phyloP scores from a whole-genome alignment of 2,113 vertebrate genomes.

The Catharus bicknelli region DNA sequence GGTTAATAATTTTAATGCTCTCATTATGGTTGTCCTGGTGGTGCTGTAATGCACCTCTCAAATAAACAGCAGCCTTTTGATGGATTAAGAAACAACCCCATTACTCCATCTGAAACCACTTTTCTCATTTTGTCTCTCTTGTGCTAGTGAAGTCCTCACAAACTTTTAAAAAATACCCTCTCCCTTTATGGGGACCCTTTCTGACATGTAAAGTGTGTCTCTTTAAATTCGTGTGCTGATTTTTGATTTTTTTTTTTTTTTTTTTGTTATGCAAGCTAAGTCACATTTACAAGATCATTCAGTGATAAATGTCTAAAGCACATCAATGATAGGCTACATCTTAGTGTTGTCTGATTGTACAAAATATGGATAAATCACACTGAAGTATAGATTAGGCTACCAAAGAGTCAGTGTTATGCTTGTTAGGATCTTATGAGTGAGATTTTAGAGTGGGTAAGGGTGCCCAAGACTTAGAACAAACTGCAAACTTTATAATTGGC shows the following conservation, averaged over 20 bases:
- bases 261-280: neutral
- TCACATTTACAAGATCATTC: neutral
- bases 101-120: neutral
- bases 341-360: neutral
- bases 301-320: neutral
- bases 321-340: neutral
- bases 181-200: neutral
- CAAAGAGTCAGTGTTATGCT: neutral
- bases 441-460: neutral
- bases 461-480: constrained; percentile 12
- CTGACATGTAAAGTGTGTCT: neutral
- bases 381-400: neutral
- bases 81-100: neutral
- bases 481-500: neutral
- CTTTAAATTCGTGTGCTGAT: neutral
- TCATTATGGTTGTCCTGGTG: neutral
- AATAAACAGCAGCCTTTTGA: neutral
- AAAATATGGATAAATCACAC: constrained; percentile 30
- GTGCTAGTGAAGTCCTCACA: rapidly evolving
- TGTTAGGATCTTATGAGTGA: constrained; percentile 3
- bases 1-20: constrained; percentile 34
- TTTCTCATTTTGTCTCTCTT: neutral
- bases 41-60: neutral
- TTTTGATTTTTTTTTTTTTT: neutral
- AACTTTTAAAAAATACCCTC: neutral